phyloP scores from a whole-genome alignment of 2,888 invertebrate species.

The Troides aeacus region DNA sequence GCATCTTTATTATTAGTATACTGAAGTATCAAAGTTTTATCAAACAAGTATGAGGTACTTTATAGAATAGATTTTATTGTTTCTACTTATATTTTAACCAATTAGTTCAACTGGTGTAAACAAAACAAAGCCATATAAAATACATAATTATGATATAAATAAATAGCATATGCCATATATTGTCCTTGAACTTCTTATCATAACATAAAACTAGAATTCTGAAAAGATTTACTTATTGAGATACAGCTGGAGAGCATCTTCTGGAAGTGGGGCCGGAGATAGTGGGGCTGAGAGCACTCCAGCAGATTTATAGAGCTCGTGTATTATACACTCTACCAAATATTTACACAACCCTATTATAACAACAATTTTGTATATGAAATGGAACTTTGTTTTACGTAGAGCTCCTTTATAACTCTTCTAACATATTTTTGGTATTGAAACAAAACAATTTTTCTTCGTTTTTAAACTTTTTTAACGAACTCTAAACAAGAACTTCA shows the following conservation, averaged over 20 bases:
- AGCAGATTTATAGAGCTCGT: slow-evolving; percentile 23
- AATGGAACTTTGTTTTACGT: neutral
- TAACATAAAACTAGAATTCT: slow-evolving; percentile 1
- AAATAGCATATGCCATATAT: neutral
- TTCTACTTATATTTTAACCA: too few relatives aligned
- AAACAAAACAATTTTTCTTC: too few relatives aligned
- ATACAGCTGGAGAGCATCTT: slow-evolving; percentile 13
- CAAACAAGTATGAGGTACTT: too few relatives aligned
- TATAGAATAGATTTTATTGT: too few relatives aligned
- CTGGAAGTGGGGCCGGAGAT: slow-evolving; percentile 16
- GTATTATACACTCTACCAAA: slow-evolving; percentile 21
- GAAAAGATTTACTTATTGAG: slow-evolving; percentile 15
- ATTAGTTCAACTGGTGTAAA: too few relatives aligned
- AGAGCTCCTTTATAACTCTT: neutral
- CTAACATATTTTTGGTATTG: neutral
- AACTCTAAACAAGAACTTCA: too few relatives aligned
- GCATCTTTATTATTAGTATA: too few relatives aligned
- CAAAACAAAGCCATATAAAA: too few relatives aligned
- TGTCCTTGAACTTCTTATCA: neutral
- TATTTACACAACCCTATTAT: slow-evolving; percentile 11
- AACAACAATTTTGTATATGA: slow-evolving; percentile 5
- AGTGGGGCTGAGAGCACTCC: slow-evolving; percentile 15
- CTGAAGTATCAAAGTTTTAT: too few relatives aligned
- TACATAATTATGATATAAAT: too few relatives aligned
- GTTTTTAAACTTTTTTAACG: too few relatives aligned